Conservation (phyloP, 2,113 vertebrate genomes). For the Hystrix cristata region DNA sequence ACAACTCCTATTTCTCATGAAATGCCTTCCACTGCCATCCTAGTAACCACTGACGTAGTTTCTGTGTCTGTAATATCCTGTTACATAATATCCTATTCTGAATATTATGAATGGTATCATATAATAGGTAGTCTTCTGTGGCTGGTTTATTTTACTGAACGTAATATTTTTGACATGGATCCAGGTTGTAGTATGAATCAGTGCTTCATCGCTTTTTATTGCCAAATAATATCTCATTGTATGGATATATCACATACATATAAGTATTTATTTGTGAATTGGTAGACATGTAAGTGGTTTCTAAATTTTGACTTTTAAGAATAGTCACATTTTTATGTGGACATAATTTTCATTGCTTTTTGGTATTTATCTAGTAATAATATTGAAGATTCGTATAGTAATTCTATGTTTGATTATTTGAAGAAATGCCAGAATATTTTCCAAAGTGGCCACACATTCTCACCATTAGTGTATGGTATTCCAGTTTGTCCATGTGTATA, state of each 20-base stretch:
- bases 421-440: not conserved
- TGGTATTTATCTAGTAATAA: not conserved
- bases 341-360: not conserved
- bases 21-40: too few species aligned
- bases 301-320: not conserved
- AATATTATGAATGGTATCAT: not conserved
- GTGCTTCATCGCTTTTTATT: not conserved
- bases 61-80: not conserved
- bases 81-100: not conserved
- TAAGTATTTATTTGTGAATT: not conserved
- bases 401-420: not conserved
- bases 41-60: too few species aligned
- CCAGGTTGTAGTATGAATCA: not conserved
- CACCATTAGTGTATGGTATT: not conserved
- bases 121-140: not conserved
- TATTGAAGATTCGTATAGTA: not conserved
- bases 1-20: not conserved
- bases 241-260: accelerated
- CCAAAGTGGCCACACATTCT: not conserved
- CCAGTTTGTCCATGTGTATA: not conserved
- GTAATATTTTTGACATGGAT: not conserved
- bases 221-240: not conserved
- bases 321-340: not conserved
- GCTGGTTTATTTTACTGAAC: not conserved
- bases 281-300: not conserved